Evolutionary conservation across 2,113 vertebrate species (phyloP).

Genomic region (Crotalus horridus): DNA sequence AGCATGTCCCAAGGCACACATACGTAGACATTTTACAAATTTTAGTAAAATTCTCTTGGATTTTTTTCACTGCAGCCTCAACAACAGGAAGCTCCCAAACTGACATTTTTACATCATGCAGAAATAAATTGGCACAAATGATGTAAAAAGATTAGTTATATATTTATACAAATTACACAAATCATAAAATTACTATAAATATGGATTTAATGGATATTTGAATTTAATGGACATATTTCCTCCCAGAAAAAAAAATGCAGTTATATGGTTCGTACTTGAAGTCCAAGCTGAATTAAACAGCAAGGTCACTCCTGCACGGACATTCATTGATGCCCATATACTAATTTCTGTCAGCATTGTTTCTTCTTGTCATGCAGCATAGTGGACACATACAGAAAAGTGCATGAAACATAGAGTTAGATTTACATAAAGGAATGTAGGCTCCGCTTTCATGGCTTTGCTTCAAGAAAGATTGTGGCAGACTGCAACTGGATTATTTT

Average conservation of each 20-base stretch:
- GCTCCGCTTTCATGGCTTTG: background rate
- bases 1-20: background rate
- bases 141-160: background rate
- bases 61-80: background rate
- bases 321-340: background rate
- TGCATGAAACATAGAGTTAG: background rate
- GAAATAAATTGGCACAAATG: background rate
- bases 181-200: background rate
- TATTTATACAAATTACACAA: background rate
- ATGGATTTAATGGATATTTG: background rate
- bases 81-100: background rate
- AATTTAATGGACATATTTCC: background rate
- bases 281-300: background rate
- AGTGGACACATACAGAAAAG: background rate
- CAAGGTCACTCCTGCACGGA: too few relatives aligned
- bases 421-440: background rate
- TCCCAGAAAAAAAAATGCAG: background rate
- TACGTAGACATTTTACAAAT: background rate
- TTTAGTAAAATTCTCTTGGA: background rate
- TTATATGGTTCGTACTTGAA: background rate
- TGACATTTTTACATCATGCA: background rate
- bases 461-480: background rate
- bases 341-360: background rate
- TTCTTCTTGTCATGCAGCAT: background rate
- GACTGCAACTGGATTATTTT: background rate